Base-by-base conservation (phyloP, 1,140 invertebrate species). In the Thalassaphorura encarpata region DNA sequence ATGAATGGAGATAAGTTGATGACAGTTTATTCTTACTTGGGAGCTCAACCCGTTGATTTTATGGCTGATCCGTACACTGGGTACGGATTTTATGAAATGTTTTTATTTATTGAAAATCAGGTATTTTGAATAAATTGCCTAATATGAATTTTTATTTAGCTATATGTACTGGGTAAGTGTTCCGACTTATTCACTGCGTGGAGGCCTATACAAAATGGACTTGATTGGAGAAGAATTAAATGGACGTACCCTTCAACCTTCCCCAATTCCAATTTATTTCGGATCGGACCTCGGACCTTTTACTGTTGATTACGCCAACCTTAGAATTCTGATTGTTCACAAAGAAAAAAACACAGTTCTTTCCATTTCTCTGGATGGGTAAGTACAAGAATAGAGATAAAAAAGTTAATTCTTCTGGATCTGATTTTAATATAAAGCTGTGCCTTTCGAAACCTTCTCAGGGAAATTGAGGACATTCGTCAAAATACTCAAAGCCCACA, bases 21-120 rank as follows among this genome's bases (percentile, higher is more conserved):
- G n/a, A n/a, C n/a, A n/a, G n/a, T n/a, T 42, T 52, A 58, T 29
- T 77, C 78, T 19, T 80, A 81, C 0, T 76, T 90, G 24, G 69
- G 76, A 21, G 76, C 75, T 0, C 75, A 78, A 65, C 83, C 88
- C 0, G 74, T 78, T 43, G 84, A 88, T 66, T 78, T 95, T 56
- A 82, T 91, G 70, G 83, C 93, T 0, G 91, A 96, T 76, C 87
- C 92, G 23, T 84, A 87, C 60, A 95, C 94, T 70, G 91, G 90
- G 73, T 90, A 73, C 75, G 73, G 60, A n/a, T n/a, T n/a, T n/a
- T n/a, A n/a, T n/a, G n/a, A n/a, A n/a, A n/a, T n/a, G n/a, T n/a
- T n/a, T n/a, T n/a, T n/a, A n/a, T n/a, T n/a, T n/a, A n/a, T n/a
- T n/a, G n/a, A n/a, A n/a, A n/a, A n/a, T n/a, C n/a, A n/a, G n/a